Base-by-base conservation (phyloP, 92 coral and sea anemone genomes). In the Epizoanthus stellaris region DNA sequence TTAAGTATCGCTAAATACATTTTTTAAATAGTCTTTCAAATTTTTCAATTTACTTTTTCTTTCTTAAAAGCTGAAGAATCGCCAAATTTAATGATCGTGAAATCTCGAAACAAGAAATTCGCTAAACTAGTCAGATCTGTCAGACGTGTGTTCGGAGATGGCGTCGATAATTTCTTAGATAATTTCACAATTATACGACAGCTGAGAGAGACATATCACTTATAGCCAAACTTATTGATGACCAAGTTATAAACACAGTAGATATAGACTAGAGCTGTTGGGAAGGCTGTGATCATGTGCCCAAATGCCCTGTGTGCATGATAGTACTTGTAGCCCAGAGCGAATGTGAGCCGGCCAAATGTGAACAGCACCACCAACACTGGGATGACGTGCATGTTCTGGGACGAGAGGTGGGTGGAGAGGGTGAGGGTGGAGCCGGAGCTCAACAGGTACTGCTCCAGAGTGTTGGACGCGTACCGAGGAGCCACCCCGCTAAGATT, bases 381-480 rank as follows among this genome's bases (percentile, higher is more conserved):
- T 7, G 87, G 87, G 73, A 84, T 84, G 9, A 84, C 30, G 34
- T 84, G 87, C 87, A 84, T 84, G 64, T 84, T 84, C 72, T 84
- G 56, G 7, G 87, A 73, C 4, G 87, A 73, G 21, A 84, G 77
- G 30, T 83, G 70, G 20, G 80, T 83, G 3, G 80, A 83, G 56
- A 83, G 42, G 47, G 72, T 72, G 61, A 83, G 49, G 40, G 77
- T 71, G 2, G 87, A 66, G 17, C 87, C 80, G 59, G 17, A 71
- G 14, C 81, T 84, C 87, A 84, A 5, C 2, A 84, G 61, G 62
- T 84, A 84, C 56, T 84, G 87, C 57, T 84, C 87, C 16, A 84
- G 81, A n/a, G 87, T 84, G 73, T 84, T 84, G 39, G 81, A 60
- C 19, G 87, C 52, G 47, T 84, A 84, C 4, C 87, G 72, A 9